These are phyloP conservation scores for Takifugu flavidus DNA, from an alignment of 2,113 vertebrate genomes.

Conservation along the genomic window DNA sequence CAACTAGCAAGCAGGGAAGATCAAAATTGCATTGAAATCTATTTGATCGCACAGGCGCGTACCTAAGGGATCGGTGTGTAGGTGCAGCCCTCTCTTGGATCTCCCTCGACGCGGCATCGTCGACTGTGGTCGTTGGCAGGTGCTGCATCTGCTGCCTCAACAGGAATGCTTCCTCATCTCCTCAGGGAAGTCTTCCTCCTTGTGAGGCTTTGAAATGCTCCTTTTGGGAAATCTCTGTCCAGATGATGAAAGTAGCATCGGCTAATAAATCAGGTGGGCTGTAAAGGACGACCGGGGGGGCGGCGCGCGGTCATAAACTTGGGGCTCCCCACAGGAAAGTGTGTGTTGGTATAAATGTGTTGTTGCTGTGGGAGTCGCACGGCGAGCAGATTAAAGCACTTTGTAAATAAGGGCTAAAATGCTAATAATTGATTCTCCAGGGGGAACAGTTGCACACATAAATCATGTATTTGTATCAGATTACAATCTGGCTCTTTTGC, in stretches of 20 bases:
- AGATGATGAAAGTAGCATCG: not conserved
- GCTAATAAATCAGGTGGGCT: not conserved
- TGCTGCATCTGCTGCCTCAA: not conserved
- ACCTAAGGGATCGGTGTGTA: not conserved
- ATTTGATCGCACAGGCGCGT: not conserved
- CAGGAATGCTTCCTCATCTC: not conserved
- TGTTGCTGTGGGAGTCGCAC: not conserved
- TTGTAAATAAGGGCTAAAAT: not conserved
- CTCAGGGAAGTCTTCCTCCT: not conserved
- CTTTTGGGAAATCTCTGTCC: not conserved
- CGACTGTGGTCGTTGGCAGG: not conserved
- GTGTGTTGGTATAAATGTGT: not conserved
- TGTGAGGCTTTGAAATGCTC: not conserved
- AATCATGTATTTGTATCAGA: too few species aligned
- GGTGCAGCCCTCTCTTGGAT: too few species aligned
- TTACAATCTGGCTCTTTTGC: too few species aligned
- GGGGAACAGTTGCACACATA: too few species aligned
- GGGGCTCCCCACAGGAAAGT: not conserved
- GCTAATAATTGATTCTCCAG: not conserved
- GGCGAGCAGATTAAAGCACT: not conserved
- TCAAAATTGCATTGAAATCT: too few species aligned
- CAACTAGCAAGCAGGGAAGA: too few species aligned
- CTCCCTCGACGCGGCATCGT: too few species aligned
- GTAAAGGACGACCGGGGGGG: not conserved
- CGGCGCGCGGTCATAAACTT: not conserved